Percentiles rank a stretch among this genome's conserved stretches.
These are phyloP conservation scores for Nemotelus nigrinus DNA, from an alignment of 2,888 invertebrate species.

Conservation along the genomic window DNA sequence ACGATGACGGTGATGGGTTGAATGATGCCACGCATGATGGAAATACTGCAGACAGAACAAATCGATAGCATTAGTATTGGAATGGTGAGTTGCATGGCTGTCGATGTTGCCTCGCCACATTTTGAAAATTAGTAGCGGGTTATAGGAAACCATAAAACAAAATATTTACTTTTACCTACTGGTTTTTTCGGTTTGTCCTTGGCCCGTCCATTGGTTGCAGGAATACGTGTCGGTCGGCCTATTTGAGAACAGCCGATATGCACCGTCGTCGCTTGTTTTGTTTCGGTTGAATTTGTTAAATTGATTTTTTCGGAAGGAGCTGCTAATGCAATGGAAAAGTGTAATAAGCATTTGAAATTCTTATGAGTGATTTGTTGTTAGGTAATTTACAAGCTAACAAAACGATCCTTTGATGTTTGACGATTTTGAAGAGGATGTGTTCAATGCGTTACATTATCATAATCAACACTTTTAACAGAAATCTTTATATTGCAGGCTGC, in stretches of 20 bases:
- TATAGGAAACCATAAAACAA: conserved; percentile 27
- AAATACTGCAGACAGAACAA: background rate
- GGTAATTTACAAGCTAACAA: too few species aligned
- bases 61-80: too few species aligned
- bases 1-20: background rate
- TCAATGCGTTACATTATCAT: background rate
- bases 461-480: too few species aligned
- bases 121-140: conserved; percentile 32
- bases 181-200: conserved; percentile 23
- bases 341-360: too few species aligned
- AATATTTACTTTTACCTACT: conserved; percentile 38
- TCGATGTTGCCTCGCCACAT: background rate
- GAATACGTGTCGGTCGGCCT: background rate
- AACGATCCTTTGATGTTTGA: too few species aligned
- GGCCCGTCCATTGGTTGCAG: background rate
- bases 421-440: too few species aligned
- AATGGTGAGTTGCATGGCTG: background rate
- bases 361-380: too few species aligned
- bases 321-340: too few species aligned
- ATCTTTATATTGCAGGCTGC: too few species aligned
- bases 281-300: too few species aligned
- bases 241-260: background rate
- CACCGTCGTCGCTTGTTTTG: too few species aligned
- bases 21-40: conserved; percentile 16
- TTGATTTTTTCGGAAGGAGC: too few species aligned